These are phyloP conservation scores for Beris chalybata DNA, from an alignment of 2,888 invertebrate species.

Conservation along the genomic window DNA sequence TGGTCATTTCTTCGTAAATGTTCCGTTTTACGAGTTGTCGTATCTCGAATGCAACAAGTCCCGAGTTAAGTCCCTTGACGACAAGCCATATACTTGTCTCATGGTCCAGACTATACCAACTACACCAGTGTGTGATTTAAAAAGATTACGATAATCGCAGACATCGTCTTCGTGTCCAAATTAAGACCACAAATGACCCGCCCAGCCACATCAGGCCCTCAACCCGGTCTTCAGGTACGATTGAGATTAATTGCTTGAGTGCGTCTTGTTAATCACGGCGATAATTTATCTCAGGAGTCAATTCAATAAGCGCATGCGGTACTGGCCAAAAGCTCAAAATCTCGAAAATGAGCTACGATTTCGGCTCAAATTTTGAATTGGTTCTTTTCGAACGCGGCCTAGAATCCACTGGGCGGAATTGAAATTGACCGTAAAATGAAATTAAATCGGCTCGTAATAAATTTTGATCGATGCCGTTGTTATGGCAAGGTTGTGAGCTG, in stretches of 20 bases:
- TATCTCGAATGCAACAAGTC: conserved; percentile 24
- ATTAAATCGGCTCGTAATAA: too few relatives aligned
- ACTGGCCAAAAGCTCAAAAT: too few relatives aligned
- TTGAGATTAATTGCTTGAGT: conserved; percentile 36
- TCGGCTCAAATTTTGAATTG: too few relatives aligned
- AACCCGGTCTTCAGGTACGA: conserved; percentile 15
- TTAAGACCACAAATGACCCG: conserved; percentile 31
- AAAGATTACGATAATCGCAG: conserved; percentile 20
- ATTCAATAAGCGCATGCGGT: neutral
- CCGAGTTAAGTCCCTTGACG: conserved; percentile 5
- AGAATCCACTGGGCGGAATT: neutral
- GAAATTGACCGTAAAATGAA: conserved; percentile 1
- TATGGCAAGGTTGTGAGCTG: neutral
- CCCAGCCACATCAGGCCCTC: neutral
- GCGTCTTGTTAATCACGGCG: conserved; percentile 33
- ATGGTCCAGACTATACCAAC: neutral
- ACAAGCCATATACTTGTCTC: conserved; percentile 8
- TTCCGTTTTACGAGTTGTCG: conserved; percentile 32
- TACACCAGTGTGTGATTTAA: conserved; percentile 1
- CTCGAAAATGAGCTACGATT: neutral
- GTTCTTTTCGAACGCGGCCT: neutral
- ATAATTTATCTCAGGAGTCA: conserved; percentile 36
- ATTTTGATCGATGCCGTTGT: too few relatives aligned
- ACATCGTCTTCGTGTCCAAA: conserved; percentile 26
- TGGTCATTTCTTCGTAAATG: conserved; percentile 32